Percentiles rank a stretch among this genome's conserved stretches.
Conservation (phyloP, 2,888 invertebrate genomes). For the Platypus cylindrus region DNA sequence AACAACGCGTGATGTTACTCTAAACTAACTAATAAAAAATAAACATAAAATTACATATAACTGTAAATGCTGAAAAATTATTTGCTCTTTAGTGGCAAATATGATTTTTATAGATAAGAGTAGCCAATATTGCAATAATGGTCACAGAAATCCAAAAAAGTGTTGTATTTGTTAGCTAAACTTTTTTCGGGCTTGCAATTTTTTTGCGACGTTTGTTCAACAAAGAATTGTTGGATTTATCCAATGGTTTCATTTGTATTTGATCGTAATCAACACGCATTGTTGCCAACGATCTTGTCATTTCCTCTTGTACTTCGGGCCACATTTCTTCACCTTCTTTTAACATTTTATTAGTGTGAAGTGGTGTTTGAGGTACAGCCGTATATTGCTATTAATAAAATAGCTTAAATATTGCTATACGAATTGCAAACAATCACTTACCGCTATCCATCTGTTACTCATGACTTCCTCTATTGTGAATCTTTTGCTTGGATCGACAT, state of each 20-base stretch:
- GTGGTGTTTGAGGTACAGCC: constrained; percentile 87
- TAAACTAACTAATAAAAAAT: constrained; percentile 3
- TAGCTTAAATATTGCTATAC: not conserved
- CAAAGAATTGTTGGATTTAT: constrained; percentile 85
- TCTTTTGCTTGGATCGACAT: constrained; percentile 84
- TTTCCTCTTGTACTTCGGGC: constrained; percentile 98
- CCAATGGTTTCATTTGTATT: constrained; percentile 84
- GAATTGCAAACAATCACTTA: constrained; percentile 34
- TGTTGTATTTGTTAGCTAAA: constrained; percentile 3
- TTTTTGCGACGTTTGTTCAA: constrained; percentile 68
- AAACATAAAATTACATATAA: constrained; percentile 8
- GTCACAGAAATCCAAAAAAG: too few relatives aligned
- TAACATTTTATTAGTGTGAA: constrained; percentile 80
- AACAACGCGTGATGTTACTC: constrained; percentile 7
- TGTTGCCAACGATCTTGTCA: constrained; percentile 93
- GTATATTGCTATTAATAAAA: constrained; percentile 48
- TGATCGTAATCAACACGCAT: constrained; percentile 98
- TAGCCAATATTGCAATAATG: too few relatives aligned
- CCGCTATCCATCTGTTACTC: constrained; percentile 76
- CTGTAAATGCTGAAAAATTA: constrained; percentile 8
- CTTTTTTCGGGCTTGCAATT: constrained; percentile 12
- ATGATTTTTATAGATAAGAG: too few relatives aligned
- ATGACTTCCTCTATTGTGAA: constrained; percentile 85
- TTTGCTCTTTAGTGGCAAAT: too few relatives aligned
- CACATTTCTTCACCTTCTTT: constrained; percentile 87